These are phyloP conservation scores for Rhopalosiphum nymphaeae DNA, from an alignment of 2,888 invertebrate species.

Conservation along the genomic window DNA sequence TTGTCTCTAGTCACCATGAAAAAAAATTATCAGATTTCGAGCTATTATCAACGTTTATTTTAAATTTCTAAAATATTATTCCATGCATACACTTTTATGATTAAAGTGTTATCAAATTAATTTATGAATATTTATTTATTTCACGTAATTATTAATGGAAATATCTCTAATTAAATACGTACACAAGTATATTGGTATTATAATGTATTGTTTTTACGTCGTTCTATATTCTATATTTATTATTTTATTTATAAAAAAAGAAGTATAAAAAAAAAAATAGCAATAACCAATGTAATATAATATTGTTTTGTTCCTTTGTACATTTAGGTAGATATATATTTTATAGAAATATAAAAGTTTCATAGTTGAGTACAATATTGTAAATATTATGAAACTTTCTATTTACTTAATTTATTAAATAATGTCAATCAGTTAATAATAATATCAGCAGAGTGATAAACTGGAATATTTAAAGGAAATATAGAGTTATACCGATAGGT, in stretches of 20 bases:
- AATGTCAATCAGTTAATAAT: conserved; percentile 24
- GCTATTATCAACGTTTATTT: not conserved
- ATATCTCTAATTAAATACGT: not conserved
- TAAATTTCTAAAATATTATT: not conserved
- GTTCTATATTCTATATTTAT: not conserved
- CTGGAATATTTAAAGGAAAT: conserved; percentile 13
- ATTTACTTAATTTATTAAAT: not conserved
- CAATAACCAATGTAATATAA: not conserved
- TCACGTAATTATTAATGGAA: not conserved
- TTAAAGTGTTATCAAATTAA: not conserved
- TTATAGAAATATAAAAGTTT: not conserved
- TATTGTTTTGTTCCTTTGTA: not conserved
- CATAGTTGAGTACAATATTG: not conserved
- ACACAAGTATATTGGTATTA: not conserved
- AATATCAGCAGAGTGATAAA: not conserved
- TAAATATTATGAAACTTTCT: not conserved
- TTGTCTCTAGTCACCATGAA: not conserved
- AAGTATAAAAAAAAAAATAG: not conserved
- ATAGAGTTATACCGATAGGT: not conserved
- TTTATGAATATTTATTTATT: not conserved
- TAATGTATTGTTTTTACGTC: not conserved
- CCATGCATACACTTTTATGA: not conserved
- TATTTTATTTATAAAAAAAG: not conserved
- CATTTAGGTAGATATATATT: not conserved
- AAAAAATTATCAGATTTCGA: not conserved